Conservation (phyloP, 2,113 vertebrate species). For the Delphinus delphis region DNA sequence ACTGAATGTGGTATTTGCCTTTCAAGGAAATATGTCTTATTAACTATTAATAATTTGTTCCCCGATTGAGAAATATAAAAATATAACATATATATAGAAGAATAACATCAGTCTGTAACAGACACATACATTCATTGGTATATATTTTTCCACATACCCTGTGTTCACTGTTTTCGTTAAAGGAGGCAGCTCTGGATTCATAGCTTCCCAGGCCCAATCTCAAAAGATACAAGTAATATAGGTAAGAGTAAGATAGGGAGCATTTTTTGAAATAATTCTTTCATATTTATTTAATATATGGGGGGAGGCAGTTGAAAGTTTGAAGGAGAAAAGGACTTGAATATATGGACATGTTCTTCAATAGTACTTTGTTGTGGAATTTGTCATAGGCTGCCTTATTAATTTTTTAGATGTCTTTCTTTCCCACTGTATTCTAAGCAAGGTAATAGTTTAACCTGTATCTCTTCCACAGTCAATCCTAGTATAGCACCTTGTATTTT, state of each 20-base stretch:
- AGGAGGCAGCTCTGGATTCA: slow-evolving; percentile 67
- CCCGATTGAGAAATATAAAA: slow-evolving; percentile 11
- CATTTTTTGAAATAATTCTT: slow-evolving; percentile 28
- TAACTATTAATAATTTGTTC: slow-evolving; percentile 62
- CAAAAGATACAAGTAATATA: slow-evolving; percentile 72
- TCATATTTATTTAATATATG: slow-evolving; percentile 40
- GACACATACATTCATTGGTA: neutral
- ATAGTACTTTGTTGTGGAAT: neutral
- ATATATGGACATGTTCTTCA: neutral
- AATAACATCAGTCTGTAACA: slow-evolving; percentile 43
- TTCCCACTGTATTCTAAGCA: neutral
- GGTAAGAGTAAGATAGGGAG: slow-evolving; percentile 29
- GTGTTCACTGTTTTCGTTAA: slow-evolving; percentile 65
- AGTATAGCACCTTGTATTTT: neutral
- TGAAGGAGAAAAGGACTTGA: neutral
- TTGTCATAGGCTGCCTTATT: neutral
- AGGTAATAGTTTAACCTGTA: neutral
- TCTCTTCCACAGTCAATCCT: neutral
- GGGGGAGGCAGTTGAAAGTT: neutral
- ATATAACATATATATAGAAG: slow-evolving; percentile 29
- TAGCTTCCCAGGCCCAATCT: slow-evolving; percentile 82
- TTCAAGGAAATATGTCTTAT: slow-evolving; percentile 71
- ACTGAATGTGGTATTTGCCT: slow-evolving; percentile 70
- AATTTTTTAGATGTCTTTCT: neutral
- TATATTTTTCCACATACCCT: slow-evolving; percentile 78